Conservation (phyloP, 2,113 vertebrate species). For the Scopus umbretta region DNA sequence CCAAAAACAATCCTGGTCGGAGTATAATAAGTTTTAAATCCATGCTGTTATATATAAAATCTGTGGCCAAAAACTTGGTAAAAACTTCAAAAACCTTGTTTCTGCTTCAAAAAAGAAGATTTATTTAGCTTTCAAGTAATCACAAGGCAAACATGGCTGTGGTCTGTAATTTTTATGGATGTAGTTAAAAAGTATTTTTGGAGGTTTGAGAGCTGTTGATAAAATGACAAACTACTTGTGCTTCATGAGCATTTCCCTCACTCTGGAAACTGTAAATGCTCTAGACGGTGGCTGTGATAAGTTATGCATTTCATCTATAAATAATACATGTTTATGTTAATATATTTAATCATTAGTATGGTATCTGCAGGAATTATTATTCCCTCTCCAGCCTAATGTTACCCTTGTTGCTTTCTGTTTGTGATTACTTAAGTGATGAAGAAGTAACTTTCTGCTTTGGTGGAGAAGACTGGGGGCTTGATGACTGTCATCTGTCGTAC, state of each 20-base stretch:
- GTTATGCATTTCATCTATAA: neutral
- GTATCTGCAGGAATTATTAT: neutral
- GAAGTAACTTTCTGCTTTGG: neutral
- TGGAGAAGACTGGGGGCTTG: neutral
- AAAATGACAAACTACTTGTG: conserved; percentile 25
- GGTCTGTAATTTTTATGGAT: conserved; percentile 60
- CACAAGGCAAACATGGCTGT: conserved; percentile 48
- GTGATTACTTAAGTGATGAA: neutral
- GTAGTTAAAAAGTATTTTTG: conserved; percentile 51
- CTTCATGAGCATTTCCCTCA: neutral
- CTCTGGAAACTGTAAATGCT: neutral
- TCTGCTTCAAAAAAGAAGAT: conserved; percentile 45
- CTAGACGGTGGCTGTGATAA: neutral
- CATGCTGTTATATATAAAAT: conserved; percentile 16
- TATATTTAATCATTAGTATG: neutral
- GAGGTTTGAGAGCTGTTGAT: conserved; percentile 48
- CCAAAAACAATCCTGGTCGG: neutral
- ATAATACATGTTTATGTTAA: neutral
- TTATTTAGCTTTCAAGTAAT: conserved; percentile 64
- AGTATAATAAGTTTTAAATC: conserved; percentile 25
- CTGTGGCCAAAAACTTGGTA: conserved; percentile 11
- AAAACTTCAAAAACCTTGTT: conserved; percentile 20
- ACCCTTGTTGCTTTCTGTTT: neutral
- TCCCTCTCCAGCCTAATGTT: neutral
- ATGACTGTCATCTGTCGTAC: neutral